Conservation (phyloP, 2,888 invertebrate species). For the Amitus sp. region DNA sequence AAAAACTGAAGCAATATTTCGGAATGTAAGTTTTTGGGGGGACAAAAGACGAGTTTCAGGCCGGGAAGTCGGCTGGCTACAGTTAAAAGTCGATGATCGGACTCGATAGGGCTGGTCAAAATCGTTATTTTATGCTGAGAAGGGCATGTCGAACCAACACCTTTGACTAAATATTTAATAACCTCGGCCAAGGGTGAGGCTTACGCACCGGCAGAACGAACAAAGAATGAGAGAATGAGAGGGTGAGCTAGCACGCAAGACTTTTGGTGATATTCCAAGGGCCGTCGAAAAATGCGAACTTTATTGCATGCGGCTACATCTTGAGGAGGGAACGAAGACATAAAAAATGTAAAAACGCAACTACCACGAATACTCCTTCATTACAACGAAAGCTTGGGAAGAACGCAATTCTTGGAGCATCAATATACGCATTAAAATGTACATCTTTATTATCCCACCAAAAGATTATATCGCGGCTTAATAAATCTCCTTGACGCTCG, state of each 20-base stretch:
- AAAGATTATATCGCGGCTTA: no score
- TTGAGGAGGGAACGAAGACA: not conserved
- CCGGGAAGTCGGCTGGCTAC: no score
- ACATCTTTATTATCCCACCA: no score
- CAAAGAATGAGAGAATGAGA: not conserved
- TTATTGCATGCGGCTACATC: not conserved
- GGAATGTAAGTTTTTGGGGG: no score
- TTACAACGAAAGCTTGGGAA: not conserved
- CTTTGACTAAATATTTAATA: constrained; percentile 12
- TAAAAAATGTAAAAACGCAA: not conserved
- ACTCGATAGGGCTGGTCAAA: not conserved
- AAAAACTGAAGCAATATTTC: no score
- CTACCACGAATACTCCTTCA: not conserved
- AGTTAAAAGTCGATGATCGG: constrained; percentile 7
- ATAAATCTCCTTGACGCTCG: no score
- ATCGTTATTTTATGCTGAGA: constrained; percentile 8
- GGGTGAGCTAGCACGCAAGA: constrained; percentile 5
- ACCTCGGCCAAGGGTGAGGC: not conserved
- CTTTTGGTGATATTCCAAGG: constrained; percentile 1
- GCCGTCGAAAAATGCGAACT: constrained; percentile 6
- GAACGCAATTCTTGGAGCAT: no score
- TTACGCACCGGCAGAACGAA: not conserved
- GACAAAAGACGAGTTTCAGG: no score
- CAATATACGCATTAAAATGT: no score
- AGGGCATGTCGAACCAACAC: constrained; percentile 6